Evolutionary conservation across 2,797 vertebrate species (phyloP), one percentile per base, ranked within the genome.

Genomic region (Siniperca obscura): DNA sequence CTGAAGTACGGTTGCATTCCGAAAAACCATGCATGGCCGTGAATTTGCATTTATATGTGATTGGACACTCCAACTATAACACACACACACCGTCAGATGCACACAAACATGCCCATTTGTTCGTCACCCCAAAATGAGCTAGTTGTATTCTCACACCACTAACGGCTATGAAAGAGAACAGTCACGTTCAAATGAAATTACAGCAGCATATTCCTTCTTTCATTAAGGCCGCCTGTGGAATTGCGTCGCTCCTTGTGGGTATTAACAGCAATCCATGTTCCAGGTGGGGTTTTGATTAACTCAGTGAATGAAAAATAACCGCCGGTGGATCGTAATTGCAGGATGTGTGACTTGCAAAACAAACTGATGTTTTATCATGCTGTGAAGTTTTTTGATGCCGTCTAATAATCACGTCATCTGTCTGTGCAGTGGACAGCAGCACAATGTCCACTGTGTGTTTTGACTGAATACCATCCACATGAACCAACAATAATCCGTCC

Each of bases 211-310:
- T 83, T 70, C 52, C 64, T 57, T 5, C 67, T 62, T 75, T 85
- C 71, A 74, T 87, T 87, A 77, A 59, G 7, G 55, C 55, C 0
- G 22, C 62, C 70, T 34, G 65, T 81, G 82, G 70, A 57, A 68
- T 36, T 38, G 60, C 50, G 5, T 22, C 0, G 17, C 52, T 55
- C 74, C 74, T 75, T 48, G 5, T 0, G 22, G 80, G 70, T 5
- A 25, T 70, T 70, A 73, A 21, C 38, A 3, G 34, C 19, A 2
- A 1, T 21, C 21, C 66, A 0, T 13, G 56, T 73, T 75, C 27
- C 74, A 74, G 84, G 70, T 72, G 60, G 59, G 6, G 17, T 16
- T 83, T 62, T 69, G 52, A 89, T 87, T 91, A 80, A 80, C 68
- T 71, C 50, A 0, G 6, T 19, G 64, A 46, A 62, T 81, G 68